Percentiles rank a stretch among this genome's conserved stretches.
These are phyloP conservation scores for Cirrhinus mrigala DNA, from an alignment of 2,797 vertebrate genomes.

Conservation along the genomic window DNA sequence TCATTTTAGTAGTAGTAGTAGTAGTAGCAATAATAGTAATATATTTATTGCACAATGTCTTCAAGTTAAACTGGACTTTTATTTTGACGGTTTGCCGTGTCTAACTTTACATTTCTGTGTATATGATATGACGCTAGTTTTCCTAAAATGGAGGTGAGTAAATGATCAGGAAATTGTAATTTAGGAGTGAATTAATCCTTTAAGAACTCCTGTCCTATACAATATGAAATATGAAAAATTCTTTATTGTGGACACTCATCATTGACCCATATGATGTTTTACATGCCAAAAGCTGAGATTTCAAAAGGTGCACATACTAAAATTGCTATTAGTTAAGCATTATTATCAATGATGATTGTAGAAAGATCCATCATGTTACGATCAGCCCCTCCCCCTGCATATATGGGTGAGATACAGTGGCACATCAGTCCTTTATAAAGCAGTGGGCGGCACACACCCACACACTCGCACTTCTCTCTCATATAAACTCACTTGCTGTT, in stretches of 20 bases:
- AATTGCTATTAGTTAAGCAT: conserved; percentile 10
- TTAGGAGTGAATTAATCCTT: no score
- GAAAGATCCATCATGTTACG: conserved; percentile 13
- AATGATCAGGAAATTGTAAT: no score
- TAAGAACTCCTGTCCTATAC: neutral
- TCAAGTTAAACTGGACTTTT: no score
- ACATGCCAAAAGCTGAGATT: neutral
- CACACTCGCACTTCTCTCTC: conserved; percentile 16
- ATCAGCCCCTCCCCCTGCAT: neutral
- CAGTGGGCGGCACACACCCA: conserved; percentile 30
- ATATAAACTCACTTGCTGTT: conserved; percentile 35
- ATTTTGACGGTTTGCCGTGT: no score
- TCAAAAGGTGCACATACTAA: neutral
- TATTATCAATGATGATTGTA: neutral
- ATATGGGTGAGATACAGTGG: neutral
- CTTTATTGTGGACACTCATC: neutral
- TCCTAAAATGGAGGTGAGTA: no score
- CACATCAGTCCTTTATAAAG: conserved; percentile 21
- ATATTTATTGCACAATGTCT: no score
- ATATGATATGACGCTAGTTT: no score
- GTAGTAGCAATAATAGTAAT: no score
- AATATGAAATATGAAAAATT: neutral
- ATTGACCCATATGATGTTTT: neutral
- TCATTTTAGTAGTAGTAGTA: no score
- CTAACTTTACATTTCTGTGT: no score